Percentiles rank a stretch among this genome's conserved stretches.
These are phyloP conservation scores for Lepus oiostolus DNA, from an alignment of 2,797 vertebrate genomes.

Conservation along the genomic window DNA sequence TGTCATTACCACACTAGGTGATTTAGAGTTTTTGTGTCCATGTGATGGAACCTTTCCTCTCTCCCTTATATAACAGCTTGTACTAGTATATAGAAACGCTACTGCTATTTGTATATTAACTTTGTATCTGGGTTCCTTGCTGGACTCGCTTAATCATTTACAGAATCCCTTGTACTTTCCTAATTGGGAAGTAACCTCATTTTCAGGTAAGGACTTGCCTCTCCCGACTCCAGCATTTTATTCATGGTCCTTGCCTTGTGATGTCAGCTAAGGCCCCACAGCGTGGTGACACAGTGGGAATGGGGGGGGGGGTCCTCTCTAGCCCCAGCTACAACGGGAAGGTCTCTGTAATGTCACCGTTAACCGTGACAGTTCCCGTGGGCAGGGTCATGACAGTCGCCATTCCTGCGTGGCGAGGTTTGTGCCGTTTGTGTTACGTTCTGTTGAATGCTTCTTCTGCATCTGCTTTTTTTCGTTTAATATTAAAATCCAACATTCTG, in stretches of 20 bases:
- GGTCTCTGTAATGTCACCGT: background rate
- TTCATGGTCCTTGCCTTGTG: background rate
- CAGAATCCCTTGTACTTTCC: constrained; percentile 19
- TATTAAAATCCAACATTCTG: no score
- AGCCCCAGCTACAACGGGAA: background rate
- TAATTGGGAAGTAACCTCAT: background rate
- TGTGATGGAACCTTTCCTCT: background rate
- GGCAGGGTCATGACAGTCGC: background rate
- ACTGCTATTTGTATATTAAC: constrained; percentile 7
- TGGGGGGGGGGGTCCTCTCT: background rate
- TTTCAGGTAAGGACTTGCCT: background rate
- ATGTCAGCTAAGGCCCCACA: background rate
- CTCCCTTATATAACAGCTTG: background rate
- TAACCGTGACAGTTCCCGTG: background rate
- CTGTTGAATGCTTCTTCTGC: constrained; percentile 21
- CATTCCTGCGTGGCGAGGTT: background rate
- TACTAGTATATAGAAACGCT: background rate
- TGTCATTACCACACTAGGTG: background rate
- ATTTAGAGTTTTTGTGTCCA: constrained; percentile 15
- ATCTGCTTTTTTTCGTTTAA: constrained; percentile 47
- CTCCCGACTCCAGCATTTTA: background rate
- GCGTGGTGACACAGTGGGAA: background rate
- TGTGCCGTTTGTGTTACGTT: background rate
- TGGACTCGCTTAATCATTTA: background rate
- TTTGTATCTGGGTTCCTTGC: constrained; percentile 6